Base-by-base conservation (phyloP, 2,113 vertebrate genomes). In the Eclectus roratus region DNA sequence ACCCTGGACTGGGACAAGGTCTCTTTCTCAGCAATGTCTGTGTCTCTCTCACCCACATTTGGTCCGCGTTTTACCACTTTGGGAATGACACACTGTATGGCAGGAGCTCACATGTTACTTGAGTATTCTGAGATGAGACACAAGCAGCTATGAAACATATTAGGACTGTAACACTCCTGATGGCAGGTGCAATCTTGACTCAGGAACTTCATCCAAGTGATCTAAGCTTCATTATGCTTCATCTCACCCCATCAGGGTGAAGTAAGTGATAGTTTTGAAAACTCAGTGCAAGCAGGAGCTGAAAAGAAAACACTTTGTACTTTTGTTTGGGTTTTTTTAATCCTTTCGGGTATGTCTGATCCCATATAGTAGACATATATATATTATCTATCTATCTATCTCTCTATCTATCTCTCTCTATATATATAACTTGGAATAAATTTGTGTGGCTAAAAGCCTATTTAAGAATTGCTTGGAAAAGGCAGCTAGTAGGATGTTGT, bases 401-500 rank as follows among this genome's bases (percentile, higher is more conserved):
- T 24, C 9, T 49, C 21, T 50, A 15, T 28, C 16, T 52, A 18
- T 53, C 27, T 28, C 10, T 53, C 50, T 25, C 5, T 50, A n/a
- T n/a, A 24, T 49, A 20, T 46, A 46, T 20, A 50, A 41, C 37
- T 49, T 61, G 29, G n/a, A 20, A 50, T 46, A 90, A 60, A 85
- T 23, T 76, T 56, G 77, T 87, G 49, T n/a, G 94, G 71, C 91
- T 81, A 96, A 66, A 93, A 96, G 68, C 49, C 74, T 91, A 50
- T 91, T 89, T 80, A 88, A 85, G 74, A 88, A 86, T 92, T 77
- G 53, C 56, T 29, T 84, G 74, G 89, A 87, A 79, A 89, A 96
- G 74, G 87, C 61, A 91, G 56, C 87, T 86, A 96, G 78, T 61
- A 93, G 93, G 72, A 80, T 81, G 93, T 73, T 85, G 65, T 94